Evolutionary conservation across 2,888 invertebrate species (phyloP), one percentile per base, ranked within the genome.

Genomic region (Trypoxylon attenuatum): DNA sequence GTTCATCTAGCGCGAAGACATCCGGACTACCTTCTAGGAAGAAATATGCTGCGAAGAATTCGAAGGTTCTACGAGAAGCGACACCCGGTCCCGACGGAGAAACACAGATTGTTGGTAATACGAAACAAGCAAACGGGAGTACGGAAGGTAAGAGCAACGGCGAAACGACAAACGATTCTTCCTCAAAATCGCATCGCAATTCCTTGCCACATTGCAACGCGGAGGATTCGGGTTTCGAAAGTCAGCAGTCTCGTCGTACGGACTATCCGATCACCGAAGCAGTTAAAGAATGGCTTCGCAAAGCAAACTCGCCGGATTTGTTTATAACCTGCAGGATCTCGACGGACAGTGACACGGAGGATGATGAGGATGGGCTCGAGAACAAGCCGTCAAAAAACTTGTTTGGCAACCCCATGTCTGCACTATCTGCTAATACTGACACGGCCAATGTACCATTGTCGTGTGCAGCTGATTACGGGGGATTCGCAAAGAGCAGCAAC

Each of bases 271-370:
- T 91, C 57, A 91, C 90, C 2, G 87, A 89, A 45, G 91, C 91
- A 0, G 91, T 91, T 0, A 90, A 88, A 46, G 89, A 90, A 54
- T 91, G 91, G 91, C 87, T 91, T 72, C 85, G 86, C 8, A 80
- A 82, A 21, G 83, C 83, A 6, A 85, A 86, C 15, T 84, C 84
- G 15, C 84, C 86, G 1, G 85, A 87, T 58, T 59, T 87, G n/a
- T 85, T 87, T 57, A 67, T 82, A 5, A 75, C 76, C n/a, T 73
- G 77, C 10, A 56, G 67, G 8, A 57, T 66, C 6, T 52, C 62
- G 25, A 52, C 52, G 46, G 73, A 64, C 4, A 63, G 60, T 19
- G 72, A 69, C 18, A 57, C 63, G 33, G 74, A 76, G 45, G 77
- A 80, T 5, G 77, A 80, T 5, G 79, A 78, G 22, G 78, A 74